These are phyloP conservation scores for Lithophane socia DNA, from an alignment of 2,888 invertebrate species.

Conservation along the genomic window DNA sequence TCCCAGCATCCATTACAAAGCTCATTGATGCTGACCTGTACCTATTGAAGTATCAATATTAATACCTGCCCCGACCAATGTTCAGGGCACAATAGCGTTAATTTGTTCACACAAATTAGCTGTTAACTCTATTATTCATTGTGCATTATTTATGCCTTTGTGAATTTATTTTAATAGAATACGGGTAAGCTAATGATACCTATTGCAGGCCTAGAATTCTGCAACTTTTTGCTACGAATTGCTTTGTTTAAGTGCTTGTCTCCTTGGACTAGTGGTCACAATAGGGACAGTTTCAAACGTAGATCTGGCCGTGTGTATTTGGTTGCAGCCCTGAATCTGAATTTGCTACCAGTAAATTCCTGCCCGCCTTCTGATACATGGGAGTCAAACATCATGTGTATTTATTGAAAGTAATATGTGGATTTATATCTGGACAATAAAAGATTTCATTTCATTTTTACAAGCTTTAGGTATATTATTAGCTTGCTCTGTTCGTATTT, in stretches of 20 bases:
- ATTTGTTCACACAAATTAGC: constrained; percentile 63
- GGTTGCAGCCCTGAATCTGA: not conserved
- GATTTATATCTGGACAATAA: too few relatives aligned
- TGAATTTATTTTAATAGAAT: constrained; percentile 38
- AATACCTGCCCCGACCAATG: constrained; percentile 12
- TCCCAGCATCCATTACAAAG: constrained; percentile 17
- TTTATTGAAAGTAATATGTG: too few relatives aligned
- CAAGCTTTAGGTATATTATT: too few relatives aligned
- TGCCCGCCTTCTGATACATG: not conserved
- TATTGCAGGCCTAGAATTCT: not conserved
- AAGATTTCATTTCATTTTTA: too few relatives aligned
- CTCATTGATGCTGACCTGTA: constrained; percentile 34
- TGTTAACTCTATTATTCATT: constrained; percentile 56
- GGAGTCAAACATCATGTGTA: not conserved
- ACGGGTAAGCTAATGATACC: constrained; percentile 13
- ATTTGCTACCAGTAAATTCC: not conserved
- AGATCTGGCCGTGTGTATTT: not conserved
- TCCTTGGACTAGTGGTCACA: not conserved
- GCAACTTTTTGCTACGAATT: constrained; percentile 4
- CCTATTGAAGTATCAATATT: constrained; percentile 43
- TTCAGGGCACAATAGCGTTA: constrained; percentile 40
- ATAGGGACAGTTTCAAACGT: not conserved
- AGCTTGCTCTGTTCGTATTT: too few relatives aligned
- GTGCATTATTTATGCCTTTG: constrained; percentile 59
- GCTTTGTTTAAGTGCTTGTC: not conserved